These are phyloP conservation scores for Vulpes vulpes DNA, from an alignment of 2,113 vertebrate genomes.

Conservation along the genomic window DNA sequence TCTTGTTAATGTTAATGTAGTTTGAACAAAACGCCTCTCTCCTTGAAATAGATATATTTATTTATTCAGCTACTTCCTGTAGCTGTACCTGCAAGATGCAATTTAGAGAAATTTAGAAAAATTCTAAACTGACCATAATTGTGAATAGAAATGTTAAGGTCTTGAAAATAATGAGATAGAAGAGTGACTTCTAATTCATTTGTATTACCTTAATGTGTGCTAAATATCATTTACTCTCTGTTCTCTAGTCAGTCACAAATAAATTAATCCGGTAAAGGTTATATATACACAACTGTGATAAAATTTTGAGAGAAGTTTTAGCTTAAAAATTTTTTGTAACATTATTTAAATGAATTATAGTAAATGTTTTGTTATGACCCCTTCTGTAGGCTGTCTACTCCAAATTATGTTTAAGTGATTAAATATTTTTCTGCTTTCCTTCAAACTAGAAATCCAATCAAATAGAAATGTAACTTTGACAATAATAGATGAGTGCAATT, in stretches of 20 bases:
- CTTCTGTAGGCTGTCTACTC: neutral
- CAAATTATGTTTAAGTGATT: constrained; percentile 50
- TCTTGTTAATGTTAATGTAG: constrained; percentile 20
- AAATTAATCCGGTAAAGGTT: neutral
- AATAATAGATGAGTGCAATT: neutral
- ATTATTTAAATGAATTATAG: neutral
- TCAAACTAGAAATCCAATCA: constrained; percentile 41
- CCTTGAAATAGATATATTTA: constrained; percentile 19
- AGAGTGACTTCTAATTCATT: neutral
- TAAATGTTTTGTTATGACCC: constrained; percentile 17
- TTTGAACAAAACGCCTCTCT: constrained; percentile 24
- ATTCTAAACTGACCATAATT: constrained; percentile 26
- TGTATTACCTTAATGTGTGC: neutral
- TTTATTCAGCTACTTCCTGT: constrained; percentile 27
- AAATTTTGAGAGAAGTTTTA: constrained; percentile 6
- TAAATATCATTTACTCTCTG: constrained; percentile 12
- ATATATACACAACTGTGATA: neutral
- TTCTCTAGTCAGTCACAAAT: neutral
- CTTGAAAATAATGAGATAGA: constrained; percentile 11
- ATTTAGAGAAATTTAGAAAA: constrained; percentile 21
- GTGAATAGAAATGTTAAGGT: neutral
- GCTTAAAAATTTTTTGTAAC: neutral
- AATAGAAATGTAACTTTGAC: constrained; percentile 23
- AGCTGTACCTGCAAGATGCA: neutral
- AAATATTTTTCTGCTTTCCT: constrained; percentile 49